phyloP scores from a whole-genome alignment of 64 coral and sea anemone genomes.

The Cladopsammia gracilis region DNA sequence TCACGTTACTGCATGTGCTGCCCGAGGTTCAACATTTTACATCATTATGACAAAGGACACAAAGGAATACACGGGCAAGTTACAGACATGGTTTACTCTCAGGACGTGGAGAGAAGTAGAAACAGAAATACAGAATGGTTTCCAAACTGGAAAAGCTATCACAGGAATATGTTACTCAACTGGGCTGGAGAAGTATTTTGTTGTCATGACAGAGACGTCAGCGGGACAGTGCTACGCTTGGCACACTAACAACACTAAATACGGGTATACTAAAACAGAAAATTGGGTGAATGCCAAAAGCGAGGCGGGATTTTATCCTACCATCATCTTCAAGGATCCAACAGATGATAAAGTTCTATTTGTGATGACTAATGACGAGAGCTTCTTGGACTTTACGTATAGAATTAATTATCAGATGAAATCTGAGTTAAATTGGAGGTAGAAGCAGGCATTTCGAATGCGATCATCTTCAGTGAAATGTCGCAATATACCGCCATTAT shows the following conservation, averaged over 20 bases:
- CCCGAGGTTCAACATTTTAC: not conserved
- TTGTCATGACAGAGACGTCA: not conserved
- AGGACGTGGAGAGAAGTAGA: not conserved
- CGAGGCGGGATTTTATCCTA: not conserved
- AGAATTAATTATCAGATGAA: not conserved
- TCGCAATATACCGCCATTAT: too few species aligned
- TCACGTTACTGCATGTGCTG: not conserved
- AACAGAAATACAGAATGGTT: not conserved
- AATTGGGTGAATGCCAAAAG: not conserved
- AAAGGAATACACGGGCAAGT: not conserved
- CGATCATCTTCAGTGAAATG: too few species aligned
- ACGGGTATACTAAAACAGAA: too few species aligned
- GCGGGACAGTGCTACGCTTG: not conserved
- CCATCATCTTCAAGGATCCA: not conserved
- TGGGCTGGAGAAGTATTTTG: not conserved
- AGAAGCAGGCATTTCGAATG: not conserved
- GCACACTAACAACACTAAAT: not conserved
- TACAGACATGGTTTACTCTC: not conserved
- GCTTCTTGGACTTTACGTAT: too few species aligned
- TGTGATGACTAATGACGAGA: not conserved
- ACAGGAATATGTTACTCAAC: conserved; percentile 19
- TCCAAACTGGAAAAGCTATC: not conserved
- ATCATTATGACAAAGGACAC: conserved; percentile 15
- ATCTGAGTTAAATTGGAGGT: not conserved
- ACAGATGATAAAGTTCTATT: not conserved